A percentile compares a stretch with the other conserved stretches of the same genome.
Conservation (phyloP, 2,888 invertebrate genomes). For the Lasioglossum calceatum region DNA sequence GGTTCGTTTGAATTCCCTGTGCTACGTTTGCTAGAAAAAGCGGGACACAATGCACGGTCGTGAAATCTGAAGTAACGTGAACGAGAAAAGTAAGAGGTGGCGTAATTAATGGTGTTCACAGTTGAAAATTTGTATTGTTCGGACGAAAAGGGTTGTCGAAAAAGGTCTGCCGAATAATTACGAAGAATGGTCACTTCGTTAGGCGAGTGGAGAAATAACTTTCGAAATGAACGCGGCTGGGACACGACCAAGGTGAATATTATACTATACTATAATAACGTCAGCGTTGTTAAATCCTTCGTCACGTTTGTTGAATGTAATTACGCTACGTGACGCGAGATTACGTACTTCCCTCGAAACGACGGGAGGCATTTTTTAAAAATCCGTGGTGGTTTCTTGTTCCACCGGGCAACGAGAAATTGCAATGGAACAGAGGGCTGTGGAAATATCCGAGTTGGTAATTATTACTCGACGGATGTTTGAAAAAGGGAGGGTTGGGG, state of each 20-base stretch:
- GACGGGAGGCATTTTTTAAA: not conserved
- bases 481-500: not conserved
- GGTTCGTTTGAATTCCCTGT: not conserved
- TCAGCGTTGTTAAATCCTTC: not conserved
- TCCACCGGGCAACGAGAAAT: not conserved
- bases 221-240: not conserved
- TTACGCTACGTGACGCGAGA: not conserved
- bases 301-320: not conserved
- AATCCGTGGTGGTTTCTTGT: not conserved
- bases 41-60: not conserved
- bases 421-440: not conserved
- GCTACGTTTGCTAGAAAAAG: not conserved
- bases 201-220: not conserved
- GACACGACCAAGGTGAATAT: not conserved
- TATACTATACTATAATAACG: not conserved
- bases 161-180: not conserved
- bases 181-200: not conserved
- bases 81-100: not conserved
- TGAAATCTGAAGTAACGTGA: not conserved
- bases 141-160: not conserved
- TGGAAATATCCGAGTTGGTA: not conserved
- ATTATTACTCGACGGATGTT: conserved; percentile 7
- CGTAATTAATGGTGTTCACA: not conserved
- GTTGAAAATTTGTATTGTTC: not conserved
- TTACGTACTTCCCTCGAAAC: not conserved